Base-by-base conservation (phyloP, 2,113 vertebrate genomes). In the Siphamia tubifer region DNA sequence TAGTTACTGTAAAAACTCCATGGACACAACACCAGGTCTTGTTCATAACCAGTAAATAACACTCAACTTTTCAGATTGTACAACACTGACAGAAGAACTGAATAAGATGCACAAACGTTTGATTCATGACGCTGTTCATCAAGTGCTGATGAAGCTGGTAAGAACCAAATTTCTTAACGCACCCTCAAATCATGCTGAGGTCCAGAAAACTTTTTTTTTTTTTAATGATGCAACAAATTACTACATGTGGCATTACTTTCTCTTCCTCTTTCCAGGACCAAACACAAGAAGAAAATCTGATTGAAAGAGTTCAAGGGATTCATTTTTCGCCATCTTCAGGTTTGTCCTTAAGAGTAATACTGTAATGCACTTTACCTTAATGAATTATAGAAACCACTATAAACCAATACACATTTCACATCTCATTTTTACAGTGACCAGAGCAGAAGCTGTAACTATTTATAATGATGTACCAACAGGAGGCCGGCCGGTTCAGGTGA, bases 101-200 rank as follows among this genome's bases (percentile, higher is more conserved):
- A 85, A 51, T 15, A 51, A 83, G n/a, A 23, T 53, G 8, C 88
- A 91, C 82, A 74, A 77, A 42, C 53, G 28, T 6, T 13, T 8
- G 0, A 57, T 92, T 0, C 3, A 6, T 1, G 65, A 81, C 0
- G 77, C 73, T 0, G 71, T 92, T 24, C 17, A 77, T 20, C 0
- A 55, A 3, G 76, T 85, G n/a, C 66, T 77, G n/a, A 71, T 56
- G n/a, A 60, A 15, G 21, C 67, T 92, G 87, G 92, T 92, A 55
- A 70, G 60, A n/a, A 30, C 23, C 6, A 9, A 21, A 32, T 16
- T 2, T 24, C 21, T 9, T 8, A 15, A 49, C 6, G 2, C 30
- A n/a, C 1, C 2, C 13, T 8, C 0, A 2, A 55, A 4, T 43
- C 0, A 28, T 28, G 21, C 21, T 30, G 2, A 6, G 5, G 12